Evolutionary conservation across 2,888 invertebrate species (phyloP), one percentile per base, ranked within the genome.

Genomic region (Volucella bombylans): DNA sequence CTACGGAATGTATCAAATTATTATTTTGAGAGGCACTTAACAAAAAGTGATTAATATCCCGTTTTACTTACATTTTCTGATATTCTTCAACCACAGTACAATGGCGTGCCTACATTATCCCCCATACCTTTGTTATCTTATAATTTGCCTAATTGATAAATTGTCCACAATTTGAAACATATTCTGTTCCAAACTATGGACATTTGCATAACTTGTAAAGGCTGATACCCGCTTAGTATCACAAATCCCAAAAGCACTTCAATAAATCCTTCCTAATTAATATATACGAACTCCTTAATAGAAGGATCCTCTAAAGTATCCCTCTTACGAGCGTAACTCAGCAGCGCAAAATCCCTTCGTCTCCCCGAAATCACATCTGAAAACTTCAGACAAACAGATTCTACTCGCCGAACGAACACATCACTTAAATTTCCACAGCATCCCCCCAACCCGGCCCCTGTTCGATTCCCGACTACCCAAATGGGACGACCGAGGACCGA

Each of bases 261-360:
- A 59, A 73, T 65, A 69, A 79, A 79, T 80, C 74, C 59, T 23
- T 18, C 41, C 65, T 67, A 65, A 79, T 83, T 74, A 83, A 76
- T 79, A 79, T 74, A 73, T 76, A 74, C 67, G 59, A 71, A 80
- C 59, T 80, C 69, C 49, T 71, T 71, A 80, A 38, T 54, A 61
- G 15, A 57, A 50, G 62, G 67, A 65, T 69, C 64, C 39, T 61
- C 50, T 76, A 71, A 74, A 80, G 64, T 57, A 76, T 57, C 57
- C 64, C 41, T 31, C 6, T 31, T 31, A 31, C 31, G 31, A 31
- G 31, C 6, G 59, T 64, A 71, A 67, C 67, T 67, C 54, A 57
- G 23, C 14, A 41, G 65, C 64, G 39, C 41, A 49, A 31, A 31
- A 59, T 64, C 67, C 11, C 57, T 43, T 18, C 45, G 23, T 47